These are phyloP conservation scores for Agonopterix subpropinquella DNA, from an alignment of 2,888 invertebrate genomes.

Conservation along the genomic window DNA sequence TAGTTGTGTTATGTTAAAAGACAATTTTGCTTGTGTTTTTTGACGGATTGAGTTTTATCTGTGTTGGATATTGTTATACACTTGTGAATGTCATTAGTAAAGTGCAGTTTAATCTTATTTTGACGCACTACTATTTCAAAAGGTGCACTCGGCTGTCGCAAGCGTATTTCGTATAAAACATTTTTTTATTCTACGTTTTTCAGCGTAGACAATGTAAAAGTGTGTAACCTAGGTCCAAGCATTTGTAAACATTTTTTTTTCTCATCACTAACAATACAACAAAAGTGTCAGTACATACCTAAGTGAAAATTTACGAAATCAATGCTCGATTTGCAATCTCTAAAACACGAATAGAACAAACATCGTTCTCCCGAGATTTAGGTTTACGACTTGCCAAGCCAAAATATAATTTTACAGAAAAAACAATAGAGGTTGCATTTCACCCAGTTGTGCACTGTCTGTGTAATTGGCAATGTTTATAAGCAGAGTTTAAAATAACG, in stretches of 20 bases:
- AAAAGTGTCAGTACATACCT: no score
- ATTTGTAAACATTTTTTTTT: no score
- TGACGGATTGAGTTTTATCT: background rate
- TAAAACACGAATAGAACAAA: no score
- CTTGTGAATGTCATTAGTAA: slow-evolving; percentile 1
- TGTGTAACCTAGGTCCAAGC: no score
- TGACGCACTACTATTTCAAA: background rate
- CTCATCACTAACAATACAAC: no score
- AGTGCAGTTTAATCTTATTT: slow-evolving; percentile 3
- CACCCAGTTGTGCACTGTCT: slow-evolving; percentile 48
- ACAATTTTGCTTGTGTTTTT: background rate
- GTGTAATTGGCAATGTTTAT: slow-evolving; percentile 38
- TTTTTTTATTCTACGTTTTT: no score
- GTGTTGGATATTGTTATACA: background rate
- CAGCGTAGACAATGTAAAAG: no score
- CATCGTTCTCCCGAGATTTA: background rate
- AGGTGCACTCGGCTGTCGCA: background rate
- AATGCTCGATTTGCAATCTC: no score
- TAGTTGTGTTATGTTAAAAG: no score
- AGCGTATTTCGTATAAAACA: no score
- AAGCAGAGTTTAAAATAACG: slow-evolving; percentile 17
- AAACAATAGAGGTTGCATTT: slow-evolving; percentile 37
- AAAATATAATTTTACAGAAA: slow-evolving; percentile 9
- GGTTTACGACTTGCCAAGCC: background rate
- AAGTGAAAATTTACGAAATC: no score